phyloP scores from a whole-genome alignment of 23 tunicate genomes.

The Oikopleura dioica region DNA sequence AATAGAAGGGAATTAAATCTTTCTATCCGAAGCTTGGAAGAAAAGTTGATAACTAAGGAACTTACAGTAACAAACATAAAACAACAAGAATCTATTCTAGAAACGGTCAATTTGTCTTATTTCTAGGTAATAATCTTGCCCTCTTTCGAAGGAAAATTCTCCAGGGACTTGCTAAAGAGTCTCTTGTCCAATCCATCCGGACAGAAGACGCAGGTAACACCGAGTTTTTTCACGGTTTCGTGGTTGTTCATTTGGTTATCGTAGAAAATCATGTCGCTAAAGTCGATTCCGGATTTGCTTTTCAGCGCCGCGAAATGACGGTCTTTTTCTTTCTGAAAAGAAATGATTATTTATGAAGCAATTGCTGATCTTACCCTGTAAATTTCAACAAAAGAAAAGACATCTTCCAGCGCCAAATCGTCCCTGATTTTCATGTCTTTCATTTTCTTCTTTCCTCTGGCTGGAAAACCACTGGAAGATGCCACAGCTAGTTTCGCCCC shows the following conservation, averaged over 20 bases:
- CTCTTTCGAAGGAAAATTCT: background rate
- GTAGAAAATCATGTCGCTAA: background rate
- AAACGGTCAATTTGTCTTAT: no score
- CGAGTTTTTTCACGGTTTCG: background rate
- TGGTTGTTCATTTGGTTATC: slow-evolving; percentile 1
- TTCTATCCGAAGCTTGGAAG: no score
- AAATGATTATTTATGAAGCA: background rate
- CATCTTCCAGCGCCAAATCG: no score
- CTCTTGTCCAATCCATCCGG: background rate
- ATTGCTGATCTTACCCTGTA: no score
- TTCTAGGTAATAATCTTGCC: background rate
- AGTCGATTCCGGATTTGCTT: background rate
- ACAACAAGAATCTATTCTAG: no score
- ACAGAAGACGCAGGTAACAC: background rate
- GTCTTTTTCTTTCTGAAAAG: background rate
- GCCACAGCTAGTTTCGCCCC: background rate
- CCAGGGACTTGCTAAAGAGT: background rate
- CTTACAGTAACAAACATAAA: no score
- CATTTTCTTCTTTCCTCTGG: no score
- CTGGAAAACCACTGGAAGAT: background rate
- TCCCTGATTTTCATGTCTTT: no score
- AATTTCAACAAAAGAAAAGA: no score
- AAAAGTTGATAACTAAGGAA: no score
- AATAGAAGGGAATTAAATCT: no score
- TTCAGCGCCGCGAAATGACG: background rate